A percentile compares a stretch with the other conserved stretches of the same genome.
Evolutionary conservation across 2,113 vertebrate species (phyloP).

Genomic region (Salvelinus alpinus): DNA sequence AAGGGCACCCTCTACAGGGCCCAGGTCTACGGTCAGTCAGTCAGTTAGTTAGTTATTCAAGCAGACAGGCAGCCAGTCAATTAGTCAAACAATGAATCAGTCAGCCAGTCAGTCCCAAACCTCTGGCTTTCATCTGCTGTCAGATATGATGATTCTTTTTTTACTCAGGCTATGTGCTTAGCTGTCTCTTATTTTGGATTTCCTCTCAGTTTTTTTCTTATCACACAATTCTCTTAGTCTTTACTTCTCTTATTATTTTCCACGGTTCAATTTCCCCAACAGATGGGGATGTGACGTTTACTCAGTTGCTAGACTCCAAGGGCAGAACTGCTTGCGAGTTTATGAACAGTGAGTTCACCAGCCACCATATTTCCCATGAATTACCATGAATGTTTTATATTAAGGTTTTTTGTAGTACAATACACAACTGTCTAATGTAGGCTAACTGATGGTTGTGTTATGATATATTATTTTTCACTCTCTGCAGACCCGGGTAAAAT

Average conservation of each 20-base stretch:
- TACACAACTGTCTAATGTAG: no score
- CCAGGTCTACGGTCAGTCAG: constrained; percentile 55
- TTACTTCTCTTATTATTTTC: no score
- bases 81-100: no score
- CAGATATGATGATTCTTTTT: background rate
- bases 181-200: background rate
- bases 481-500: no score
- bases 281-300: constrained; percentile 20
- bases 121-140: background rate
- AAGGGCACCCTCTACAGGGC: constrained; percentile 55
- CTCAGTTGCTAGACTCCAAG: constrained; percentile 8
- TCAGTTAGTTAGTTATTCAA: background rate
- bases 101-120: background rate
- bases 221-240: background rate
- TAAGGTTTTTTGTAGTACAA: no score
- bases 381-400: background rate
- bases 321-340: constrained; percentile 4
- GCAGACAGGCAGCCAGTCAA: no score
- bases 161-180: background rate
- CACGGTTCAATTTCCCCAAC: background rate
- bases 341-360: background rate
- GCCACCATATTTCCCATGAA: background rate
- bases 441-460: no score
- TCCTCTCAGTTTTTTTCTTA: background rate
- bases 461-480: no score